A percentile compares a stretch with the other conserved stretches of the same genome.
Conservation (phyloP, 2,888 invertebrate genomes). For the Dicyrtoma fusca region DNA sequence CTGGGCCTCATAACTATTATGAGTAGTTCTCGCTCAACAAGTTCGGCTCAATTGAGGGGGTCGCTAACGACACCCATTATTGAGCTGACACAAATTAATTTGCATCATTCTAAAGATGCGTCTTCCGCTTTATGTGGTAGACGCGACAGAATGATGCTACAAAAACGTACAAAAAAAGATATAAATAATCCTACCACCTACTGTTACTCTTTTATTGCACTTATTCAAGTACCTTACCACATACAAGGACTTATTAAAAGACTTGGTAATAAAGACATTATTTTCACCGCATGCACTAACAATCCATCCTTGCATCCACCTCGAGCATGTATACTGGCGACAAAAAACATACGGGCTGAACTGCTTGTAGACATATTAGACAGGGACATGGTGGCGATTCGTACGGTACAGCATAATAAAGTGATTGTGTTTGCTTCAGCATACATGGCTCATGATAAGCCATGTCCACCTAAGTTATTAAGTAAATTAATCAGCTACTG, state of each 20-base stretch:
- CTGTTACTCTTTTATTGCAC: neutral
- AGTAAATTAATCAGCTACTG: slow-evolving; percentile 22
- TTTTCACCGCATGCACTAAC: neutral
- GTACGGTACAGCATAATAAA: neutral
- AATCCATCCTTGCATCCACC: neutral
- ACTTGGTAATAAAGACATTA: neutral
- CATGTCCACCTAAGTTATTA: neutral
- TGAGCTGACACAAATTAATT: too few species aligned
- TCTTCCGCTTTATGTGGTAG: too few species aligned
- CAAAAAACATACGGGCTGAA: slow-evolving; percentile 21
- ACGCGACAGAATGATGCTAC: too few species aligned
- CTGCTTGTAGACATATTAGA: slow-evolving; percentile 3
- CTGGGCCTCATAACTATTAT: too few species aligned
- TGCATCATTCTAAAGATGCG: too few species aligned
- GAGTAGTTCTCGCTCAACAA: too few species aligned
- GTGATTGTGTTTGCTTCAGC: slow-evolving; percentile 37
- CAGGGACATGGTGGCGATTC: slow-evolving; percentile 29
- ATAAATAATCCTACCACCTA: neutral
- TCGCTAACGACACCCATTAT: too few species aligned
- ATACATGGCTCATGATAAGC: slow-evolving; percentile 40
- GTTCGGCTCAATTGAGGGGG: too few species aligned
- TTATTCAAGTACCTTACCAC: slow-evolving; percentile 19
- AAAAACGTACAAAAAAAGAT: too few species aligned
- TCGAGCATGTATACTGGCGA: slow-evolving; percentile 10
- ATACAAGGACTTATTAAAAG: neutral